These are phyloP conservation scores for Pristionchus fissidentatus DNA, from an alignment of 2,888 invertebrate genomes.

Conservation along the genomic window DNA sequence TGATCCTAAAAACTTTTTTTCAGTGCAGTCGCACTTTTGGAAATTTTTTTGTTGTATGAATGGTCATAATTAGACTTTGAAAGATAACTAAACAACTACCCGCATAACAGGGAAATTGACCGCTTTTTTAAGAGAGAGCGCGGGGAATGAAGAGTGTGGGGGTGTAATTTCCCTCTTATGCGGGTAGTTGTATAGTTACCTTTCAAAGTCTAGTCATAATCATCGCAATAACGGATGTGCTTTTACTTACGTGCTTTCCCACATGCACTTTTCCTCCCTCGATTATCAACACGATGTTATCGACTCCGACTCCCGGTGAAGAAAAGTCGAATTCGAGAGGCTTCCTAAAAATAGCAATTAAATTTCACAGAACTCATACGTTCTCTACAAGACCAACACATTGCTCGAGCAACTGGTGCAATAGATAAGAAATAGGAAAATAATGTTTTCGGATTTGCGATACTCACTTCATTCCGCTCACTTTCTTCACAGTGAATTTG, in stretches of 20 bases:
- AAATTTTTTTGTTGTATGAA: no score
- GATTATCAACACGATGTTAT: not conserved
- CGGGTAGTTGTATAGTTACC: not conserved
- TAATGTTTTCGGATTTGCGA: no score
- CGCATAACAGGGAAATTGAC: not conserved
- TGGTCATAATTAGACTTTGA: not conserved
- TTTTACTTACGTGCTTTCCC: not conserved
- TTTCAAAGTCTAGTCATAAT: no score
- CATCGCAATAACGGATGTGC: no score
- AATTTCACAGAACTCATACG: not conserved
- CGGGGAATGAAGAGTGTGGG: no score
- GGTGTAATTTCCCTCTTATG: not conserved
- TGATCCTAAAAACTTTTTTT: no score
- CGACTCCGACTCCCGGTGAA: not conserved
- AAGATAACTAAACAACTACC: not conserved
- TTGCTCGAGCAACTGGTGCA: no score
- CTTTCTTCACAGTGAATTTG: no score
- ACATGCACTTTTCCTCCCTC: not conserved
- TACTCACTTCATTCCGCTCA: no score
- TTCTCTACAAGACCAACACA: not conserved
- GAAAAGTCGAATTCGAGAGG: not conserved
- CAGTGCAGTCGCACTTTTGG: no score
- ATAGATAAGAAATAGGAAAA: no score
- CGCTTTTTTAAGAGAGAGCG: not conserved
- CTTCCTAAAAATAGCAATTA: not conserved